phyloP scores from a whole-genome alignment of 1,140 invertebrate genomes.

The Campoletis sonorensis region DNA sequence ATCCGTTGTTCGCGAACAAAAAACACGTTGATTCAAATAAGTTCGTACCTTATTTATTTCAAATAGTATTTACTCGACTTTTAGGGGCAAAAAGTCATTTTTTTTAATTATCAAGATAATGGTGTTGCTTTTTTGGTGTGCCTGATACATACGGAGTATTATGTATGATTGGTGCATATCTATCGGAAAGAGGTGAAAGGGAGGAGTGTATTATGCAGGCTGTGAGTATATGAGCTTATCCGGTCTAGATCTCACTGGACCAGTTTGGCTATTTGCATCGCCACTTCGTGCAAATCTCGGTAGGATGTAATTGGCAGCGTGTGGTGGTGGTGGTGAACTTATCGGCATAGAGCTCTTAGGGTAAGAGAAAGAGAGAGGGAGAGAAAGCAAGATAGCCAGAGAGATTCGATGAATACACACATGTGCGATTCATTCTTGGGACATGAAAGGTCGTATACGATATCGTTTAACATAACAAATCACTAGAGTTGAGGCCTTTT shows the following conservation, averaged over 20 bases:
- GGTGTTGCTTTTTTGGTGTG: background rate
- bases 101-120: background rate
- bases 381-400: background rate
- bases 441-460: background rate
- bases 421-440: background rate
- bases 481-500: background rate
- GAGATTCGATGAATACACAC: background rate
- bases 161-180: background rate
- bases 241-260: conserved; percentile 25
- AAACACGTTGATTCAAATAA: too few species aligned
- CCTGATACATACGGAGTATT: background rate
- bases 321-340: conserved; percentile 33
- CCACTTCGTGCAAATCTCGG: conserved; percentile 35
- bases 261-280: conserved; percentile 44
- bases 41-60: too few species aligned
- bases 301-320: conserved; percentile 41
- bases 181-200: background rate
- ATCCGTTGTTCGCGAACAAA: too few species aligned
- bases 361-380: background rate
- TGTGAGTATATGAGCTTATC: conserved; percentile 33
- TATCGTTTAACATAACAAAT: background rate
- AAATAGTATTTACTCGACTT: background rate
- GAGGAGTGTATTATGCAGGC: background rate
- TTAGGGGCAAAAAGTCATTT: background rate
- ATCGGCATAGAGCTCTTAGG: conserved; percentile 2